Conservation (phyloP, 2,113 vertebrate genomes). For the Ictalurus punctatus region DNA sequence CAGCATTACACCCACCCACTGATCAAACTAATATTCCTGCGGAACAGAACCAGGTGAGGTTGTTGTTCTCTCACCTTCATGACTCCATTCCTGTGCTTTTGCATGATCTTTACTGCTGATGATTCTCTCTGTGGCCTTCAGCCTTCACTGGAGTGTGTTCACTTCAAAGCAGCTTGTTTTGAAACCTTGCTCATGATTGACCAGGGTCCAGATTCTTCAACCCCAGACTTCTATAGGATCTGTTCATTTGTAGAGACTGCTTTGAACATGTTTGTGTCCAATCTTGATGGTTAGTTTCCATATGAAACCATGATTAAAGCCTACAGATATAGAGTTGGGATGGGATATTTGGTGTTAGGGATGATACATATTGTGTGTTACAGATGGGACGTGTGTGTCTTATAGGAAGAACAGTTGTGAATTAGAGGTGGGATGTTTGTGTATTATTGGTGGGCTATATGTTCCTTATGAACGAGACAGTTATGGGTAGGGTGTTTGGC, state of each 20-base stretch:
- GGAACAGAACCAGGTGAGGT: slow-evolving; percentile 76
- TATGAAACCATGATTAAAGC: neutral
- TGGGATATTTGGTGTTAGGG: neutral
- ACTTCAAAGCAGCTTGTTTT: neutral
- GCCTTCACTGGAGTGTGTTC: neutral
- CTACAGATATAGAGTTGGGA: neutral
- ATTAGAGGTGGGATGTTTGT: neutral
- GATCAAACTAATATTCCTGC: slow-evolving; percentile 78
- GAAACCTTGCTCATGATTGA: too few species aligned
- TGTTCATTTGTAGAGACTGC: neutral
- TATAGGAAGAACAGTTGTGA: neutral
- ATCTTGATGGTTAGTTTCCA: neutral
- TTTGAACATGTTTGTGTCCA: neutral
- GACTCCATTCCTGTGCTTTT: neutral
- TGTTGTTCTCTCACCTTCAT: neutral
- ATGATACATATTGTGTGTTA: neutral
- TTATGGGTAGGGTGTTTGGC: too few species aligned
- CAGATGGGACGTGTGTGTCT: neutral
- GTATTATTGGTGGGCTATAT: neutral
- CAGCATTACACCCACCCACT: slow-evolving; percentile 74
- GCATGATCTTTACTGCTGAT: neutral
- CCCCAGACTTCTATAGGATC: neutral
- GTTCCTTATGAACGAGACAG: neutral
- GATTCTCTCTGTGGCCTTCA: neutral
- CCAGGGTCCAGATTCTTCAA: neutral